Conservation (phyloP, 2,797 vertebrate species). For the Phylloscopus collybita region DNA sequence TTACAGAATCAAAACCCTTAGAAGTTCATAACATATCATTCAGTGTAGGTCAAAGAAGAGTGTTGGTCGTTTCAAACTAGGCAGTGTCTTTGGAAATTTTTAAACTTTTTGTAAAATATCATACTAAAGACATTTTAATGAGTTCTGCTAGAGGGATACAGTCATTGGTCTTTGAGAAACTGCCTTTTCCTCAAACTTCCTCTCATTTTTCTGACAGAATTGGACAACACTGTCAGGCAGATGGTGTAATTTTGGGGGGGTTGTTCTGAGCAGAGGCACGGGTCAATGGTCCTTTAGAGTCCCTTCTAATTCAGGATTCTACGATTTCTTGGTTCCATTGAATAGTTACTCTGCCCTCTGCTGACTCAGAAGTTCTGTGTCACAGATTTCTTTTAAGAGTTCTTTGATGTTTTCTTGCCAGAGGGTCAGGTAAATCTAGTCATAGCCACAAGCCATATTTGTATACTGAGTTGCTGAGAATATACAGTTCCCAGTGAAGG, state of each 20-base stretch:
- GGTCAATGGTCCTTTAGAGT: not conserved
- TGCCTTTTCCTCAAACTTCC: not conserved
- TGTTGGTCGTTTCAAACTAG: not conserved
- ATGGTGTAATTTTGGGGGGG: not conserved
- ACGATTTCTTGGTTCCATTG: not conserved
- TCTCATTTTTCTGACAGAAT: not conserved
- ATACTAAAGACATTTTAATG: not conserved
- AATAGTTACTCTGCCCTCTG: conserved; percentile 20
- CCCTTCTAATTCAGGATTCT: not conserved
- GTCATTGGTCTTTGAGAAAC: not conserved
- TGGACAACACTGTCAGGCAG: not conserved
- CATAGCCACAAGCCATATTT: not conserved
- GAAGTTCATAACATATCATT: not conserved
- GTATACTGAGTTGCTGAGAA: not conserved
- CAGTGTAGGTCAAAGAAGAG: not conserved
- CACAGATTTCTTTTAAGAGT: not conserved
- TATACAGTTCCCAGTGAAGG: not conserved
- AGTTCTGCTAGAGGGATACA: not conserved
- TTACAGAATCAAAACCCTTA: not conserved
- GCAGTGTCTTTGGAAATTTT: not conserved
- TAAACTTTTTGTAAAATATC: not conserved
- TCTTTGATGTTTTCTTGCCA: not conserved
- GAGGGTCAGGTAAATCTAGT: not conserved
- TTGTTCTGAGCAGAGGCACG: not conserved
- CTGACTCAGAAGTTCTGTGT: not conserved